Evolutionary conservation across 2,888 invertebrate genomes (phyloP).

Genomic region (Spodoptera picta): DNA sequence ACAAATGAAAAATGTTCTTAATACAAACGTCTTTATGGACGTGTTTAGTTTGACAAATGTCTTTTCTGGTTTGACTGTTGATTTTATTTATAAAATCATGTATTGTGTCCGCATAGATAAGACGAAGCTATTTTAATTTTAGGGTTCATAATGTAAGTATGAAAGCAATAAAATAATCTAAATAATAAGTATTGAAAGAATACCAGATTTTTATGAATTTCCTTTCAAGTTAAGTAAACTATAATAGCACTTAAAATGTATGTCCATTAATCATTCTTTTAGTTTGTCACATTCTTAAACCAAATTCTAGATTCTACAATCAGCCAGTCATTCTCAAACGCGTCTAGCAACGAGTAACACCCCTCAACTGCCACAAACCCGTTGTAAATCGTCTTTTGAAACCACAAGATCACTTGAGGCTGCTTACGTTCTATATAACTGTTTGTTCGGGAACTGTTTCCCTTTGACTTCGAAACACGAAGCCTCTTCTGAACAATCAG

Average conservation of each 20-base stretch:
- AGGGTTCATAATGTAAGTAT: background rate
- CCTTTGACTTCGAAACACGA: slow-evolving; percentile 39
- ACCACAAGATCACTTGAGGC: slow-evolving; percentile 38
- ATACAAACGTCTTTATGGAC: too few relatives aligned
- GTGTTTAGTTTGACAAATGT: background rate
- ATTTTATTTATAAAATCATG: too few relatives aligned
- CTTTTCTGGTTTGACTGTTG: too few relatives aligned
- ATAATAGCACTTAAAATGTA: too few relatives aligned
- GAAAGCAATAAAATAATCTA: slow-evolving; percentile 8
- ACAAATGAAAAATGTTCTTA: too few relatives aligned
- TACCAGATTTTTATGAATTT: too few relatives aligned
- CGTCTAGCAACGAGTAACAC: background rate
- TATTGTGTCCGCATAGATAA: too few relatives aligned
- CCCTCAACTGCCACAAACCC: slow-evolving; percentile 14
- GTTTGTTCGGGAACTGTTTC: slow-evolving; percentile 44
- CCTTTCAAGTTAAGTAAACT: too few relatives aligned
- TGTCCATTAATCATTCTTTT: too few relatives aligned
- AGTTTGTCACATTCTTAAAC: background rate
- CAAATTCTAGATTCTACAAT: slow-evolving; percentile 3
- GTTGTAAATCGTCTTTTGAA: slow-evolving; percentile 28
- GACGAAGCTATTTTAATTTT: too few relatives aligned
- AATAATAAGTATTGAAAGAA: too few relatives aligned
- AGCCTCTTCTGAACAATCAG: slow-evolving; percentile 39
- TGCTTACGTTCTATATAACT: slow-evolving; percentile 23
- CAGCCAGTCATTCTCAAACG: slow-evolving; percentile 2